phyloP scores from a whole-genome alignment of 2,888 invertebrate genomes.

The Yponomeuta sedellus region DNA sequence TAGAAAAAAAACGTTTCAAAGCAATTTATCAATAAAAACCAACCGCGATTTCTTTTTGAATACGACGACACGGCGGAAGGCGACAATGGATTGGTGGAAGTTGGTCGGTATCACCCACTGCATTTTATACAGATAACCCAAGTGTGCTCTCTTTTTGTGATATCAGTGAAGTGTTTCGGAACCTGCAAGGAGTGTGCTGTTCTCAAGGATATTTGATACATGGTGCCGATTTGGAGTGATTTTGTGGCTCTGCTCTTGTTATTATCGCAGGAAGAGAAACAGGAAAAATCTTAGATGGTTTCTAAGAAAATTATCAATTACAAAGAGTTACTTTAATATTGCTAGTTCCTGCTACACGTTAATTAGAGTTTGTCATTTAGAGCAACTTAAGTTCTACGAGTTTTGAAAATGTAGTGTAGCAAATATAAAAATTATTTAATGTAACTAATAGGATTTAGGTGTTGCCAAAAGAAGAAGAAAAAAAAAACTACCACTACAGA shows the following conservation, averaged over 20 bases:
- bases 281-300: neutral
- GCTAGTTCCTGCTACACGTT: too few relatives aligned
- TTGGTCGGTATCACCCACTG: constrained; percentile 64
- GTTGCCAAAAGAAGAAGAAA: too few relatives aligned
- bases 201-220: neutral
- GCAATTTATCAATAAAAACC: constrained; percentile 5
- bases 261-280: neutral
- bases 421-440: too few relatives aligned
- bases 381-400: too few relatives aligned
- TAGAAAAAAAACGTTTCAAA: constrained; percentile 25
- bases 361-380: too few relatives aligned
- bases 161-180: constrained; percentile 26
- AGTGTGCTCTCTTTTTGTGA: constrained; percentile 34
- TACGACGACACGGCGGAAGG: constrained; percentile 36
- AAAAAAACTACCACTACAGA: too few relatives aligned
- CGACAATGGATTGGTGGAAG: constrained; percentile 72
- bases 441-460: too few relatives aligned
- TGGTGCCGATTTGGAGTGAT: neutral
- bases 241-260: neutral
- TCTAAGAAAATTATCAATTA: too few relatives aligned
- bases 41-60: neutral
- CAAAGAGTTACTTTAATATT: too few relatives aligned
- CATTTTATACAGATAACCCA: constrained; percentile 21
- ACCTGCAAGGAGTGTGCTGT: constrained; percentile 2
- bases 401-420: too few relatives aligned